Percentiles rank a stretch among this genome's conserved stretches.
phyloP scores from a whole-genome alignment of 2,888 invertebrate genomes.

The Pheosia gnoma region DNA sequence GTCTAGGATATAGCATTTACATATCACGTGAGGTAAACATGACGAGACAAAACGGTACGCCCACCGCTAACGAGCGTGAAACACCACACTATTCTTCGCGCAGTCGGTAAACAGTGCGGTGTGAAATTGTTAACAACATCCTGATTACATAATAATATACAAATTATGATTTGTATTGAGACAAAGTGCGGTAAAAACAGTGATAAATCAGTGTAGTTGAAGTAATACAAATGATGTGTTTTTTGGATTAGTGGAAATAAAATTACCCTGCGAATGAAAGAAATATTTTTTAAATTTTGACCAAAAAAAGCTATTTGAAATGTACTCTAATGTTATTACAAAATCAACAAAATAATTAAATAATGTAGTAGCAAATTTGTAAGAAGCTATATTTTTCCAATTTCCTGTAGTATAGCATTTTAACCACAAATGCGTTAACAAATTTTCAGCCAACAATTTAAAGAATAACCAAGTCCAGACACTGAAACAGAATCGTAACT shows the following conservation, averaged over 20 bases:
- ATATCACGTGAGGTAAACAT: slow-evolving; percentile 13
- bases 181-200: not conserved
- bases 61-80: slow-evolving; percentile 20
- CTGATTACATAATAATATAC: not conserved
- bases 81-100: slow-evolving; percentile 28
- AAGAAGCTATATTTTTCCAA: too few species aligned
- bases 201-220: not conserved
- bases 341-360: too few species aligned
- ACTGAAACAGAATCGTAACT: slow-evolving; percentile 11
- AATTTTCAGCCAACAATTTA: not conserved
- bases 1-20: not conserved
- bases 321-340: too few species aligned
- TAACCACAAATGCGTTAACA: not conserved
- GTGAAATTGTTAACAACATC: too few species aligned
- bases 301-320: too few species aligned
- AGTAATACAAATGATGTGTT: too few species aligned
- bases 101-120: slow-evolving; percentile 26
- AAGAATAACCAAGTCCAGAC: not conserved
- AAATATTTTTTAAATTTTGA: too few species aligned
- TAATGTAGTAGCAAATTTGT: too few species aligned
- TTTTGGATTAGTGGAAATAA: too few species aligned
- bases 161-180: too few species aligned
- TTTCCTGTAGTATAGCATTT: too few species aligned
- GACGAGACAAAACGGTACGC: slow-evolving; percentile 10
- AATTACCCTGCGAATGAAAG: too few species aligned